These are phyloP conservation scores for Oreochromis spilurus DNA, from an alignment of 2,113 vertebrate genomes.

Conservation along the genomic window DNA sequence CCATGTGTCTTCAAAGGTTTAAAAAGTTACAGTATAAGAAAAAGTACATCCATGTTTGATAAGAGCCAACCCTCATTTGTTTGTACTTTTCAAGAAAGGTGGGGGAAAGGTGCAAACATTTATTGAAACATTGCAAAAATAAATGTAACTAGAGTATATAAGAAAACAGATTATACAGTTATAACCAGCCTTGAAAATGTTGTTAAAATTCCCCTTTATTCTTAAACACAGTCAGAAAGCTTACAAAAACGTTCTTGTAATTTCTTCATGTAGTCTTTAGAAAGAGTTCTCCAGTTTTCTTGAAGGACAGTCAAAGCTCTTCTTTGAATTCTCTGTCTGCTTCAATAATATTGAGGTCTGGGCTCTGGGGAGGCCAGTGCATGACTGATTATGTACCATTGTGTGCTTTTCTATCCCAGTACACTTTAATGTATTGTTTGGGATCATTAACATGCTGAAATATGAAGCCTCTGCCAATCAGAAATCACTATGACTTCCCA, in stretches of 20 bases:
- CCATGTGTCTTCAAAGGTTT: neutral
- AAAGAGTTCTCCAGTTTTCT: neutral
- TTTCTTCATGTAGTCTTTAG: neutral
- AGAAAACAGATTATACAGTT: neutral
- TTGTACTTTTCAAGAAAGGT: neutral
- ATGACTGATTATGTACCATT: neutral
- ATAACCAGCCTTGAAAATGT: neutral
- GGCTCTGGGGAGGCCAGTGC: neutral
- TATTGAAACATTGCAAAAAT: neutral
- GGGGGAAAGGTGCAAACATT: neutral
- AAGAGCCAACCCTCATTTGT: neutral
- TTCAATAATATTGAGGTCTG: neutral
- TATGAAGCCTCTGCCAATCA: neutral
- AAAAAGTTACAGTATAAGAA: neutral
- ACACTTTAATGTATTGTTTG: neutral
- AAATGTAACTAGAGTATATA: neutral
- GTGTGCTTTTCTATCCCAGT: neutral
- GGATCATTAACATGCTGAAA: neutral
- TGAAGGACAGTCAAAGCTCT: neutral
- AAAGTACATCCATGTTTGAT: neutral
- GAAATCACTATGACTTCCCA: neutral
- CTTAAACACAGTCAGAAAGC: neutral
- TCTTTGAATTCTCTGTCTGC: neutral
- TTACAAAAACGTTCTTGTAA: neutral
- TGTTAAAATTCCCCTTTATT: neutral